Base-by-base conservation (phyloP, 2,797 vertebrate species). In the Cynopterus sphinx region DNA sequence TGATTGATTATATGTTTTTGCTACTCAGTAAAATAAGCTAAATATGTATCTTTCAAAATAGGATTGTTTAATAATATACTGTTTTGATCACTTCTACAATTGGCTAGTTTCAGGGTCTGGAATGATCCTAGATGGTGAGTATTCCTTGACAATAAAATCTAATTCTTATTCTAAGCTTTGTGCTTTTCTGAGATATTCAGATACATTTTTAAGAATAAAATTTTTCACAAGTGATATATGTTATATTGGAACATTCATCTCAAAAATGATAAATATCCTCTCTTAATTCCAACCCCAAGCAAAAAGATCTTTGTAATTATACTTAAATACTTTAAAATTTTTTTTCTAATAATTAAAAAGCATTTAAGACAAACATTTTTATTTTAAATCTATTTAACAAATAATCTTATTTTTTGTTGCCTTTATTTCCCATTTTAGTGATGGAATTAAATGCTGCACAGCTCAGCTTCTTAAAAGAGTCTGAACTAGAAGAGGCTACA, bases 201-300 rank as follows among this genome's bases (percentile, higher is more conserved):
- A 17, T 83, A 55, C 63, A 71, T 26, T 55, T 68, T 90, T 71
- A 92, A 61, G 4, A 86, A 31, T 57, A 67, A 87, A 67, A 51
- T 11, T 63, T 65, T 77, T 6, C 12, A 46, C 81, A 91, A 90
- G 4, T 67, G 61, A 43, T 75, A 71, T 39, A 33, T 55, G 4
- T 71, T 81, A 49, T n/a, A 57, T 49, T 65, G 86, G 43, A 92
- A 67, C 21, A 26, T 39, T 33, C 24, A 96, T 0, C 9, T 90
- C 39, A 82, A 51, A 84, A 51, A 73, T 78, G 19, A 46, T 55
- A 49, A 61, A 43, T 19, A 21, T 87, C 4, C 59, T 11, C 41
- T 75, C 41, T 41, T 46, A 95, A 84, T 87, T 12, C 6, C 7
- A 49, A 28, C 41, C 33, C 15, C 4, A 1, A 31, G n/a, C 21